Evolutionary conservation across 92 coral and sea anemone genomes (phyloP).

Genomic region (Paramuricea clavata): DNA sequence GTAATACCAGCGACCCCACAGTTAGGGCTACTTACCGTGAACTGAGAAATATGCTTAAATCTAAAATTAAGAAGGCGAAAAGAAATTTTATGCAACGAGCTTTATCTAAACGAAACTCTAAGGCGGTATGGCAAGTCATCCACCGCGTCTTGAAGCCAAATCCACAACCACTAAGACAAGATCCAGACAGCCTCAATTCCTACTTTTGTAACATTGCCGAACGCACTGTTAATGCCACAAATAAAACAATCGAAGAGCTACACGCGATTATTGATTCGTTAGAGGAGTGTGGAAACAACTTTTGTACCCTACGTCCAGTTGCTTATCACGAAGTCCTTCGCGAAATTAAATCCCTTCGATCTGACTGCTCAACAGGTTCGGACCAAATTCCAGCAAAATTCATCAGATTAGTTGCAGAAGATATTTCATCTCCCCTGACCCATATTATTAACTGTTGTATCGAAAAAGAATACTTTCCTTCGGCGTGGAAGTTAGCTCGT

Average conservation of each 20-base stretch:
- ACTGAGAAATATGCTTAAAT: conserved; percentile 8
- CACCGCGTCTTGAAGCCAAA: conserved; percentile 28
- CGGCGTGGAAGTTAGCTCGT: neutral
- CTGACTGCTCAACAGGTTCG: neutral
- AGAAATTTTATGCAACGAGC: conserved; percentile 51
- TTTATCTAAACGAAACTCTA: conserved; percentile 22
- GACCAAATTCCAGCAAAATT: neutral
- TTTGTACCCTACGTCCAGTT: conserved; percentile 40
- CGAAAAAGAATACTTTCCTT: neutral
- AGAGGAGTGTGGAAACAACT: conserved; percentile 1
- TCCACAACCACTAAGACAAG: conserved; percentile 23
- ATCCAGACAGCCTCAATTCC: neutral
- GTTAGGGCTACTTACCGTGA: conserved; percentile 14
- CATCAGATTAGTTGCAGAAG: neutral
- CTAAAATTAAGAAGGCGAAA: conserved; percentile 52
- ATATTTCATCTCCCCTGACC: neutral
- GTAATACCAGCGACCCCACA: conserved; percentile 28
- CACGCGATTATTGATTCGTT: neutral
- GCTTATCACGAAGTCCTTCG: conserved; percentile 41
- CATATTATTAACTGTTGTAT: neutral
- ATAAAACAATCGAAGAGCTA: neutral
- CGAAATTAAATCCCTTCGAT: neutral
- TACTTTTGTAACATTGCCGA: neutral
- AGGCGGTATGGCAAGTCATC: conserved; percentile 44
- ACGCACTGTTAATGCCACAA: neutral